Base-by-base conservation (phyloP, 2,888 invertebrate genomes). In the Diadromus collaris region DNA sequence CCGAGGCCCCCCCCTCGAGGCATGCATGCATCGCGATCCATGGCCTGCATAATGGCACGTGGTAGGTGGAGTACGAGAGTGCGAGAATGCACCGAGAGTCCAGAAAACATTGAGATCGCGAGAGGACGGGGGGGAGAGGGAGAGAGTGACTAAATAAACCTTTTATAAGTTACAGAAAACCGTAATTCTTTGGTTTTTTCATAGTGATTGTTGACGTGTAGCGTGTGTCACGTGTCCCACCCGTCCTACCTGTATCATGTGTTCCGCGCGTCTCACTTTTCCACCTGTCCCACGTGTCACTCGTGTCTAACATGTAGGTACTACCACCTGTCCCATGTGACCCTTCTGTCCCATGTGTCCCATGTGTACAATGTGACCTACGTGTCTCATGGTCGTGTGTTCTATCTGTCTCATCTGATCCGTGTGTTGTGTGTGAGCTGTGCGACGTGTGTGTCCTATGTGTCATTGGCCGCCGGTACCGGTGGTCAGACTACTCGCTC, bases 1-100 rank as follows among this genome's bases (percentile, higher is more conserved):
- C 41, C 44, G 21, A 44, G 44, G 56, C 56, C 21, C 56, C 56
- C 21, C 56, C 68, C 58, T 29, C 29, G 29, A 69, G 68, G 75
- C 68, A 61, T 75, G 63, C 68, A 48, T 67, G 69, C 56, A 58
- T 58, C 19, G 44, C 68, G 44, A 56, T 58, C 29, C 68, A 58
- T 58, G 58, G 68, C 68, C 68, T 69, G 68, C 68, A 69, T 58
- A 69, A 69, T 69, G 58, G 44, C 58, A 58, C 68, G 58, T 58
- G 58, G 41, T 68, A 46, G 58, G 68, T 44, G 44, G 58, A 44
- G 68, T 29, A 58, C 44, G 44, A 56, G 67, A 67, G 56, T 29
- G 56, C 56, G 56, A 56, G 56, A 29, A 56, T 56, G 56, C 29
- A 56, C 24, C 48, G 29, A 27, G 68, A 69, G 58, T 58, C 44